Conservation (phyloP, 2,113 vertebrate genomes). For the Verasper variegatus region DNA sequence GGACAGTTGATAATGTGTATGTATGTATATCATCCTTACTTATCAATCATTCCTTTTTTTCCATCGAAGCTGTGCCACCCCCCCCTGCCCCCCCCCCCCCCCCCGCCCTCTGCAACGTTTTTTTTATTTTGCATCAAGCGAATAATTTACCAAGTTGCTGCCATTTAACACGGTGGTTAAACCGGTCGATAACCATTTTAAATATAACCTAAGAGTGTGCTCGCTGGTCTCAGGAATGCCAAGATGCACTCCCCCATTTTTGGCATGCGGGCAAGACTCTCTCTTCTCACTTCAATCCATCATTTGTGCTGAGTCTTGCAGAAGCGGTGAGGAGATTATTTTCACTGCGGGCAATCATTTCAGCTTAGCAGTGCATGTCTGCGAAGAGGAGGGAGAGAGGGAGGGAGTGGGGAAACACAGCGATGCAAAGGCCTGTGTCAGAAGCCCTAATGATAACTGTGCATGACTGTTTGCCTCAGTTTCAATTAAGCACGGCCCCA, state of each 20-base stretch:
- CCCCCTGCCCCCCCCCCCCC: background rate
- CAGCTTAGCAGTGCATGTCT: slow-evolving; percentile 75
- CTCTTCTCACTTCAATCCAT: slow-evolving; percentile 64
- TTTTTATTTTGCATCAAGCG: slow-evolving; percentile 17
- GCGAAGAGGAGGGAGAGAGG: slow-evolving; percentile 31
- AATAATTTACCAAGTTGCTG: slow-evolving; percentile 40
- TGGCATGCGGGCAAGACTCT: slow-evolving; percentile 61
- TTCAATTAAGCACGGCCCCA: slow-evolving; percentile 47
- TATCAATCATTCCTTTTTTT: slow-evolving; percentile 34
- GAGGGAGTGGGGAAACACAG: slow-evolving; percentile 7
- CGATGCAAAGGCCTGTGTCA: slow-evolving; percentile 58
- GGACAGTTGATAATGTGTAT: slow-evolving; percentile 42
- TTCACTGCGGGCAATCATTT: slow-evolving; percentile 76
- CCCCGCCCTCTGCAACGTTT: background rate
- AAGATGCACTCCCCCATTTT: slow-evolving; percentile 56
- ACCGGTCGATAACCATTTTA: slow-evolving; percentile 65
- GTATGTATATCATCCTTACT: slow-evolving; percentile 48
- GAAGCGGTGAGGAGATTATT: slow-evolving; percentile 70
- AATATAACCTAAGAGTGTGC: slow-evolving; percentile 55
- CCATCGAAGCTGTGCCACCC: slow-evolving; percentile 17
- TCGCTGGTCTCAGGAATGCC: slow-evolving; percentile 67
- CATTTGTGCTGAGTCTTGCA: slow-evolving; percentile 74
- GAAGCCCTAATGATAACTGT: slow-evolving; percentile 68
- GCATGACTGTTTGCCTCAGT: slow-evolving; percentile 56
- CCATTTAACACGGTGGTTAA: slow-evolving; percentile 42